Evolutionary conservation across 2,797 vertebrate species (phyloP).

Genomic region (Micrastur ruficollis): DNA sequence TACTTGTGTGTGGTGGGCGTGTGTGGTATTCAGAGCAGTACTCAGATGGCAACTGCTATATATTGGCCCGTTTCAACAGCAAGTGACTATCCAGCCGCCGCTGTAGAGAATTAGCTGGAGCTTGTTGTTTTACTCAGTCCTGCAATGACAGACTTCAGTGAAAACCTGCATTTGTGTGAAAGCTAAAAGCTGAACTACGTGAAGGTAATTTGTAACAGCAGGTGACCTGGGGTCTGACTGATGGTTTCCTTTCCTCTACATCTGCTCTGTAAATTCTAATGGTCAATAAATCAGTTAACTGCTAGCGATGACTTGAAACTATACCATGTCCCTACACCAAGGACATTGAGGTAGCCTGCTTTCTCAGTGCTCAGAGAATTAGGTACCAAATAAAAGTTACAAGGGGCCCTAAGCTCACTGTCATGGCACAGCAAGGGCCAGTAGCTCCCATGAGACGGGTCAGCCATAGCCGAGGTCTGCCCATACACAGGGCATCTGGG

Average conservation of each 20-base stretch:
- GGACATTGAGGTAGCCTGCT: background rate
- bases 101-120: background rate
- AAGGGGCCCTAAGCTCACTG: background rate
- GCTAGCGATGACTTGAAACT: background rate
- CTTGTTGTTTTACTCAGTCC: background rate
- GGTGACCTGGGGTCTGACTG: background rate
- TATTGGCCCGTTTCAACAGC: background rate
- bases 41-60: background rate
- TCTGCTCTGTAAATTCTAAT: background rate
- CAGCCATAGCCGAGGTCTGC: background rate
- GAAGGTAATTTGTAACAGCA: background rate
- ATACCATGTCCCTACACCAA: background rate
- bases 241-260: background rate
- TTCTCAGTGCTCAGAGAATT: background rate
- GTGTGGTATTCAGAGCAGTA: background rate
- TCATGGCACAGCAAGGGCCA: rapidly evolving
- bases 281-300: background rate
- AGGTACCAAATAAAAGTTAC: background rate
- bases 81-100: background rate
- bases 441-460: background rate
- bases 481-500: background rate
- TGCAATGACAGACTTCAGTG: background rate
- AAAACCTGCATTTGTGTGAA: background rate
- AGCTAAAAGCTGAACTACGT: background rate
- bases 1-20: background rate